A percentile compares a stretch with the other conserved stretches of the same genome.
Evolutionary conservation across 2,797 vertebrate species (phyloP).

Genomic region (Argyrosomus regius): DNA sequence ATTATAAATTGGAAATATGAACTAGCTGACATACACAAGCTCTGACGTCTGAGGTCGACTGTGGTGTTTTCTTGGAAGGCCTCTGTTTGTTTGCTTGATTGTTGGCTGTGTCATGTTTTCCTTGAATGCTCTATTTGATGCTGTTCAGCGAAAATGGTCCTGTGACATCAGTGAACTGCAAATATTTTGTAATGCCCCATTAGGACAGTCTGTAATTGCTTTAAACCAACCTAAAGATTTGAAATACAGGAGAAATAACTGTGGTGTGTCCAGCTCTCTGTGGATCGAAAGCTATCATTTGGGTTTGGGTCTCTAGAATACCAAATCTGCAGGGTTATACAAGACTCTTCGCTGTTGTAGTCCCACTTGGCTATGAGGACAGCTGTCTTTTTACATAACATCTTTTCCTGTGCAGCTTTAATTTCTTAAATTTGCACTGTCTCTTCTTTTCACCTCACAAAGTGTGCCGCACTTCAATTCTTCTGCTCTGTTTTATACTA

Average conservation of each 20-base stretch:
- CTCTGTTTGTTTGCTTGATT: background rate
- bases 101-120: background rate
- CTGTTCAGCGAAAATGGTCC: background rate
- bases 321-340: background rate
- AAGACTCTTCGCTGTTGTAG: background rate
- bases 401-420: slow-evolving; percentile 18
- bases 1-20: background rate
- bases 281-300: background rate
- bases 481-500: slow-evolving; percentile 45
- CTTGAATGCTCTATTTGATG: background rate
- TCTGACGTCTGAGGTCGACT: background rate
- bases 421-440: slow-evolving; percentile 17
- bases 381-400: slow-evolving; percentile 28
- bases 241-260: background rate
- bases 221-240: background rate
- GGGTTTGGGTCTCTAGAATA: background rate
- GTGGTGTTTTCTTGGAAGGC: background rate
- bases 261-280: background rate
- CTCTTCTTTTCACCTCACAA: slow-evolving; percentile 23
- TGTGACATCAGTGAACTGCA: background rate
- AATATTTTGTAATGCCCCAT: background rate
- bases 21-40: background rate
- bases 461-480: slow-evolving; percentile 20
- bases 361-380: slow-evolving; percentile 9
- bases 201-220: background rate